Conservation (phyloP, 2,113 vertebrate species). For the Malaclemys terrapin region DNA sequence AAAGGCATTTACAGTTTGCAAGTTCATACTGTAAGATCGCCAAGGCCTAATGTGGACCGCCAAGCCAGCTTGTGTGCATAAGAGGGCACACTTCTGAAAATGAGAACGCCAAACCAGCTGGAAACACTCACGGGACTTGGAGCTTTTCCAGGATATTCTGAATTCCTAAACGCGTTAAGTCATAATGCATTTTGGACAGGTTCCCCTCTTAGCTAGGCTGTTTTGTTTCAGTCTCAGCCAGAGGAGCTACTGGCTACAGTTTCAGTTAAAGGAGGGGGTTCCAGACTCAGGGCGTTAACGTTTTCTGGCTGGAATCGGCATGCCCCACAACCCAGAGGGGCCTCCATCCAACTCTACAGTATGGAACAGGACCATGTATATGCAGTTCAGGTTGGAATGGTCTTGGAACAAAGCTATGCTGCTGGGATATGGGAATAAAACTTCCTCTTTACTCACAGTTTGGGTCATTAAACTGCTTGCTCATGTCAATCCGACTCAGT, state of each 20-base stretch:
- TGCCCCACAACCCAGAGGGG: background rate
- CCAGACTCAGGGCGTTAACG: rapidly evolving
- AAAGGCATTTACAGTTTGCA: background rate
- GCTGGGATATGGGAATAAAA: rapidly evolving
- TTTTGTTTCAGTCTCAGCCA: background rate
- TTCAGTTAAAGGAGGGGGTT: background rate
- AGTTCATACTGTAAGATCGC: background rate
- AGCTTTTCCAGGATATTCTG: slow-evolving; percentile 17
- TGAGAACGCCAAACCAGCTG: background rate
- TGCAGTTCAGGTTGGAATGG: background rate
- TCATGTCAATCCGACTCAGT: background rate
- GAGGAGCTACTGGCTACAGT: background rate
- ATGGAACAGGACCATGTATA: background rate
- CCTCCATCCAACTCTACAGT: background rate
- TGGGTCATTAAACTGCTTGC: background rate
- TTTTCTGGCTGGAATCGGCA: background rate
- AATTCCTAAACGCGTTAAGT: slow-evolving; percentile 2
- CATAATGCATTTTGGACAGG: background rate
- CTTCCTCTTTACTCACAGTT: background rate
- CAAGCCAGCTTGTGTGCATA: background rate
- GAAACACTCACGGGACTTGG: background rate
- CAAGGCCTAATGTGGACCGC: background rate
- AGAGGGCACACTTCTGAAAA: background rate
- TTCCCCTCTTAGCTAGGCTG: background rate
- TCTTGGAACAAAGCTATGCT: background rate